Percentiles rank a stretch among this genome's conserved stretches.
Evolutionary conservation across 2,888 invertebrate genomes (phyloP).

Genomic region (Caenorhabditis afra): DNA sequence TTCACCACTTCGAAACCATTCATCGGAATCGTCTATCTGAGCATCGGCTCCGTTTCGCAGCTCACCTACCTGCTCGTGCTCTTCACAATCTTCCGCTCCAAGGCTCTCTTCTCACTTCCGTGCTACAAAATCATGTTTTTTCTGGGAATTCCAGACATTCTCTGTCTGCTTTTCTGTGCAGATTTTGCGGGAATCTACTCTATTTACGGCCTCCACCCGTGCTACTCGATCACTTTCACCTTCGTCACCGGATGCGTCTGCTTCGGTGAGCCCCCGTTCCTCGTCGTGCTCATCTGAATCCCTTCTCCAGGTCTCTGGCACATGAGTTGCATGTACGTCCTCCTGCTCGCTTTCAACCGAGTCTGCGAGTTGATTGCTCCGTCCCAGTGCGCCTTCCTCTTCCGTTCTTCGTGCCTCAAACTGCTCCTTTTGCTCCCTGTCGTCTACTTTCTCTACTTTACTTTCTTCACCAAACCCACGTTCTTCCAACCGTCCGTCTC

Average conservation of each 20-base stretch:
- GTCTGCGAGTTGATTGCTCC: constrained; percentile 51
- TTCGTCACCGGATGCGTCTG: constrained; percentile 50
- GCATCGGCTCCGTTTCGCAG: constrained; percentile 41
- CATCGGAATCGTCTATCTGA: constrained; percentile 38
- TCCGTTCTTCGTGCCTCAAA: constrained; percentile 21
- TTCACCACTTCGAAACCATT: constrained; percentile 15
- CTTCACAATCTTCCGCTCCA: constrained; percentile 15
- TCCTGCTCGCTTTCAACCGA: constrained; percentile 59
- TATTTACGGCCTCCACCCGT: constrained; percentile 55
- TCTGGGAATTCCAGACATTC: constrained; percentile 48
- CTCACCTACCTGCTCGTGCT: constrained; percentile 40
- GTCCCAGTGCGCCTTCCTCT: constrained; percentile 35
- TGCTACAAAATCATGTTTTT: constrained; percentile 60
- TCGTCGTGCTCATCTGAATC: neutral
- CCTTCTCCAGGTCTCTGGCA: constrained; percentile 59
- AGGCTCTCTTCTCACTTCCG: constrained; percentile 26
- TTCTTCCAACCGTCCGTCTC: constrained; percentile 54
- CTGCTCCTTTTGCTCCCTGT: constrained; percentile 39
- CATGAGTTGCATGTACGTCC: constrained; percentile 60
- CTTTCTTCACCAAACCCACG: constrained; percentile 63
- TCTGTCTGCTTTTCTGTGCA: constrained; percentile 58
- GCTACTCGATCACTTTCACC: constrained; percentile 49
- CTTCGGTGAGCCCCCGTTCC: constrained; percentile 45
- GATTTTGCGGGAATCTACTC: constrained; percentile 63
- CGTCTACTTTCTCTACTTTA: constrained; percentile 59